phyloP scores from a whole-genome alignment of 2,888 invertebrate species.

The Tetranychus piercei region DNA sequence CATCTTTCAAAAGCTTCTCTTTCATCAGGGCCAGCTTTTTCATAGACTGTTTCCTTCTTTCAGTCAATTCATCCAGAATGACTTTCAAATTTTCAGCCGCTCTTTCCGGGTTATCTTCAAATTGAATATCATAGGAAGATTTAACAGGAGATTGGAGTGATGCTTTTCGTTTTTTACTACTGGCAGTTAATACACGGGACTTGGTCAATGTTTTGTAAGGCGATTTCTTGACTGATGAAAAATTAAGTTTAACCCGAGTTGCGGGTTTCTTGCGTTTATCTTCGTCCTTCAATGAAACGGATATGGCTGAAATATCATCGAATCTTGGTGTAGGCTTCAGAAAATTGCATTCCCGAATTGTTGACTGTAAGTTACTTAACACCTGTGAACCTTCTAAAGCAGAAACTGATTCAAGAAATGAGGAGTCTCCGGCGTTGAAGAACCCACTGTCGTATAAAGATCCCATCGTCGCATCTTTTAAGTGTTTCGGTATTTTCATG shows the following conservation, averaged over 20 bases:
- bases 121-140: background rate
- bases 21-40: background rate
- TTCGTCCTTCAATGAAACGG: background rate
- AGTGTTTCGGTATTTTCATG: background rate
- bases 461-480: background rate
- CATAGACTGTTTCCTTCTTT: too few species aligned
- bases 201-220: background rate
- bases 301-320: background rate
- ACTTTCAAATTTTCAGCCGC: too few species aligned
- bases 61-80: too few species aligned
- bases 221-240: background rate
- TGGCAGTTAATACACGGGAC: background rate
- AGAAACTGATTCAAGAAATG: background rate
- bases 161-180: background rate
- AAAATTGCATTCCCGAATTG: background rate
- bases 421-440: background rate
- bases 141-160: background rate
- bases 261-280: background rate
- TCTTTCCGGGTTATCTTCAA: too few species aligned
- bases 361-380: background rate
- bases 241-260: background rate
- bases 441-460: background rate
- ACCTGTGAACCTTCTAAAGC: background rate
- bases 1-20: background rate
- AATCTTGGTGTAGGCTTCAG: background rate